Evolutionary conservation across 2,113 vertebrate genomes (phyloP).

Genomic region (Crotalus horridus): DNA sequence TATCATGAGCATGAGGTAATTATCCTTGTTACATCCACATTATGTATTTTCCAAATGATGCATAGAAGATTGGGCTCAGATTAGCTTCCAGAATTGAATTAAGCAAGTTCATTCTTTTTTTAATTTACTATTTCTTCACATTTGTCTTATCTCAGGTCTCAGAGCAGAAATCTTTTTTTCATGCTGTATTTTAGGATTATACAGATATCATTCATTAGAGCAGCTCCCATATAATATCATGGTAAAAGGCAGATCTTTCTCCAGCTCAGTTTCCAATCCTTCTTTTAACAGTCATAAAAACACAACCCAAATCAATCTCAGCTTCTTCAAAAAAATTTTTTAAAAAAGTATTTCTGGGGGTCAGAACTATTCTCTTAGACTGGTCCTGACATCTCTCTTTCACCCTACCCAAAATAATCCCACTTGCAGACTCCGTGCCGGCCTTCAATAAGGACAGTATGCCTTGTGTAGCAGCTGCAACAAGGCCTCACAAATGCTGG

Average conservation of each 20-base stretch:
- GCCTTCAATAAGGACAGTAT: slow-evolving; percentile 80
- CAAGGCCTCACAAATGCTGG: slow-evolving; percentile 84
- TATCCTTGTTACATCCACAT: background rate
- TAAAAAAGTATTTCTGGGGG: slow-evolving; percentile 51
- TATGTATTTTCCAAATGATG: background rate
- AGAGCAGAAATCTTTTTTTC: background rate
- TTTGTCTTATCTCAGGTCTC: slow-evolving; percentile 26
- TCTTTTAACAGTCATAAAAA: slow-evolving; percentile 48
- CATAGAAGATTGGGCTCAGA: background rate
- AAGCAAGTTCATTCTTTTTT: background rate
- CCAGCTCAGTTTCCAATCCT: slow-evolving; percentile 45
- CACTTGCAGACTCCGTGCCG: slow-evolving; percentile 66
- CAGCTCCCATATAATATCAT: slow-evolving; percentile 38
- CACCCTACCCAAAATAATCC: slow-evolving; percentile 53
- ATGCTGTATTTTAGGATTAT: background rate
- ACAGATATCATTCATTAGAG: slow-evolving; percentile 36
- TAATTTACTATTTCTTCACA: background rate
- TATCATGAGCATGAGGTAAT: background rate
- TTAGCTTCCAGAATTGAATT: background rate
- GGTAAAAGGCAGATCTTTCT: slow-evolving; percentile 24
- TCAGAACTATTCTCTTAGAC: slow-evolving; percentile 48
- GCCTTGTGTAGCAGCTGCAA: slow-evolving; percentile 84
- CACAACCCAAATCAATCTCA: slow-evolving; percentile 42
- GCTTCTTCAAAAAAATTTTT: slow-evolving; percentile 37
- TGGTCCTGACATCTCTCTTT: slow-evolving; percentile 55